Base-by-base conservation (phyloP, 2,888 invertebrate genomes). In the Rhyacophila evoluta region DNA sequence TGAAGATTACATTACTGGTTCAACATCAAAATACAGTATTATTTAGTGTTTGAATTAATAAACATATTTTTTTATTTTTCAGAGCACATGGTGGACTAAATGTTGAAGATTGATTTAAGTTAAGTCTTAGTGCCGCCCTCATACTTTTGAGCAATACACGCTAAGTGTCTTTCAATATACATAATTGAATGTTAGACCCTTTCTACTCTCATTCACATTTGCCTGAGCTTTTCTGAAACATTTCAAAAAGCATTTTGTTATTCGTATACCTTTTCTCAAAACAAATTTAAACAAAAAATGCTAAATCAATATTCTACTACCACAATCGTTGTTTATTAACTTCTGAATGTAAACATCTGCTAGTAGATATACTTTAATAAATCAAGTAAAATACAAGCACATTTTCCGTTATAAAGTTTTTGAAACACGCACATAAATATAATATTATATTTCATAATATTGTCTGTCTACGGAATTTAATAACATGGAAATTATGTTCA, bases 51-150 rank as follows among this genome's bases (percentile, higher is more conserved):
- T n/a, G n/a, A n/a, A n/a, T n/a, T n/a, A n/a, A n/a, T n/a, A n/a
- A n/a, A n/a, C n/a, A n/a, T n/a, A n/a, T n/a, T n/a, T 6, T 72
- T 74, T 67, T 73, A 19, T 55, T 69, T 79, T 82, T 74, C 76
- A 82, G 82, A 82, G 67, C 82, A 82, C 33, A 82, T 82, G 82
- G 80, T 82, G 77, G 82, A 81, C 75, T 81, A 72, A 78, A 69
- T 71, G 15, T 28, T 27, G 37, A 15, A 29, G 72, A 73, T 36
- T 71, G 70, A 33, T 38, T 75, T 70, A 75, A 41, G 70, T n/a
- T 76, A 67, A 76, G 72, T 37, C 55, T 76, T 36, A 78, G 38
- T 81, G 77, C 76, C 72, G 28, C 78, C 77, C 68, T 80, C 80
- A 38, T 72, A 81, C 78, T 78, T 74, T 80, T 72, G 78, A 81